Evolutionary conservation across 2,113 vertebrate species (phyloP), one percentile per base, ranked within the genome.

Genomic region (Catharus fuscescens): DNA sequence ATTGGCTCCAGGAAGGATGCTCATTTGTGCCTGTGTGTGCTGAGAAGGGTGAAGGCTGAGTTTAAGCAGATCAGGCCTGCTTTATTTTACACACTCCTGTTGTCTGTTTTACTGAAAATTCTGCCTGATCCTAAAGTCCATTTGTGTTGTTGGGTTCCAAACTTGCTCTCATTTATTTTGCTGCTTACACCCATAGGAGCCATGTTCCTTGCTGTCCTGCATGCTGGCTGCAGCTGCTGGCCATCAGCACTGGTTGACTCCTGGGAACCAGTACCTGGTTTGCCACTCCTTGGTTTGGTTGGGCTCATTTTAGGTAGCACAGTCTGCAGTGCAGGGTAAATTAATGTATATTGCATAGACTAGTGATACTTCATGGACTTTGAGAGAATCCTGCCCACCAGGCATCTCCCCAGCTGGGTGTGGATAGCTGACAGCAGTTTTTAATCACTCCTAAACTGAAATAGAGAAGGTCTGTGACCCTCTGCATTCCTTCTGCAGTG

Each of bases 41-140:
- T 1, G 24, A 67, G 79, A 62, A 71, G 53, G 76, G 65, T 86
- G 83, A 92, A 95, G 80, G 52, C 34, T 95, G 94, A 95, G 83
- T 78, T 83, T 95, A 93, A 94, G 86, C 88, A 96, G 92, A 94
- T 64, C 69, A 81, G 76, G 56, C 56, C 91, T 96, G 86, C 69
- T 96, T 95, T 96, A 44, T 94, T 95, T 95, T 91, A 91, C n/a
- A 67, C 76, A 53, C 57, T 83, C 36, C 38, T 86, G 18, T 40
- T 78, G 61, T 59, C 56, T 93, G 44, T 72, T 91, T 86, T 50
- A 34, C 47, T 86, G 50, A 65, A 85, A 70, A 73, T 83, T 88
- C 38, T 88, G 66, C 36, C 25, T 71, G 50, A 76, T 77, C 31
- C 70, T 53, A 11, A 53, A 45, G 40, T 64, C 38, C 14, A 4